phyloP scores from a whole-genome alignment of 2,797 vertebrate genomes.

The Macropus fuliginosus region DNA sequence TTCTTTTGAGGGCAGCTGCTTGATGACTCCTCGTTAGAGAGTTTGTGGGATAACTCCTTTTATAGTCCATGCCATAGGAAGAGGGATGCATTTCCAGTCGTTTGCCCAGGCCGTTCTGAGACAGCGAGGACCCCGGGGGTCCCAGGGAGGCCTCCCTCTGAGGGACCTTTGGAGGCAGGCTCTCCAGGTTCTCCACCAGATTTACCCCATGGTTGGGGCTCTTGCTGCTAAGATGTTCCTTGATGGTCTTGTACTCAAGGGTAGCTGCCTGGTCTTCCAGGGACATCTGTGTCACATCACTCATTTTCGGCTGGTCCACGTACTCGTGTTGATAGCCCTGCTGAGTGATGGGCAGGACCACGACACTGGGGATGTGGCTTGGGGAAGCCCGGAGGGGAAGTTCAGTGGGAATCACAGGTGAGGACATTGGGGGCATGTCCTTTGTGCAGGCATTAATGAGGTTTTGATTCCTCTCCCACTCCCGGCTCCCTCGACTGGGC shows the following conservation, averaged over 20 bases:
- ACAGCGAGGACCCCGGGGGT: constrained; percentile 85
- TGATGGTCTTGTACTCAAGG: constrained; percentile 96
- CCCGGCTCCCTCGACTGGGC: constrained; percentile 94
- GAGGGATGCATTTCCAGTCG: constrained; percentile 95
- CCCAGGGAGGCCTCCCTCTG: constrained; percentile 97
- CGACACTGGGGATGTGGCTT: constrained; percentile 97
- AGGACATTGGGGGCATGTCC: constrained; percentile 93
- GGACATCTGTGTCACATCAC: constrained; percentile 88
- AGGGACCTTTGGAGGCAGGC: constrained; percentile 94
- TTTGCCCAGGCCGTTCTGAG: constrained; percentile 95
- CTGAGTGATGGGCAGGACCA: constrained; percentile 94
- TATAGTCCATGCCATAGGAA: constrained; percentile 91
- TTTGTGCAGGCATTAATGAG: constrained; percentile 98
- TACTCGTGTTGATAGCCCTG: constrained; percentile 98
- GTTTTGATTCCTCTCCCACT: constrained; percentile 99
- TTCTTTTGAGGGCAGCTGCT: constrained; percentile 89
- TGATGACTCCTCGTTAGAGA: constrained; percentile 91
- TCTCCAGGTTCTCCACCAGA: constrained; percentile 91
- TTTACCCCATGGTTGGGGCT: constrained; percentile 92
- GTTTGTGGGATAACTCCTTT: constrained; percentile 90
- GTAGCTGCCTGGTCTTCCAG: constrained; percentile 95
- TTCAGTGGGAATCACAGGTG: constrained; percentile 95
- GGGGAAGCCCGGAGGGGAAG: constrained; percentile 94
- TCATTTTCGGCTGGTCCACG: constrained; percentile 96
- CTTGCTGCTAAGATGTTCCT: constrained; percentile 89